Base-by-base conservation (phyloP, 2,888 invertebrate species). In the Apomyelois bistriatella region DNA sequence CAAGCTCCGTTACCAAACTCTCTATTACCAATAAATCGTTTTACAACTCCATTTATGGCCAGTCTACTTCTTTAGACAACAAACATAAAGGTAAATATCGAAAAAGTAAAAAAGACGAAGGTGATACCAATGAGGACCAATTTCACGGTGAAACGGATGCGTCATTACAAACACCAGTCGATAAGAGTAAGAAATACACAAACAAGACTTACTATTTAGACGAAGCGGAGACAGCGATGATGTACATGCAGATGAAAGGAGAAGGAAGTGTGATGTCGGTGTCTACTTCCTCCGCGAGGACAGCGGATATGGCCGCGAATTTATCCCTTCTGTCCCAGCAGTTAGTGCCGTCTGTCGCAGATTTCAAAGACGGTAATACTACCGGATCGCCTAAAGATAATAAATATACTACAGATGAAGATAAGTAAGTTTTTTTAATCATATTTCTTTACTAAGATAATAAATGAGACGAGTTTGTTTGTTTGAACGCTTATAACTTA, bases 11-110 rank as follows among this genome's bases (percentile, higher is more conserved):
- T 3, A 87, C 89, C 0, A 85, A 83, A 60, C 60, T 90, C n/a
- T 86, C 88, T 1, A 88, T 90, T 49, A 82, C 84, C 1, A 89
- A 89, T 60, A 90, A 88, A 61, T 84, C 87, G 1, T 88, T 88
- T 63, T 88, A 89, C 59, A 83, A 85, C 60, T 88, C 87, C 7
- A 88, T 90, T 58, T 90, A 85, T 54, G 89, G 89, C 0, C 77
- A 83, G 22, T 66, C 59, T 35, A 10, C 58, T 10, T 67, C 72
- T 28, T 40, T 57, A 6, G 70, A 74, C 32, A 57, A 56, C 1
- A 74, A 67, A 43, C 59, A 62, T 54, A 69, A 47, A 32, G 32
- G 3, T 3, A 75, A 65, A 56, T 48, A 49, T 4, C 66, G 61
- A 37, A 77, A 65, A 55, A 58, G 48, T n/a, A 71, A 61, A 32